Evolutionary conservation across 2,888 invertebrate species (phyloP).

Genomic region (Aporophyla nigra): DNA sequence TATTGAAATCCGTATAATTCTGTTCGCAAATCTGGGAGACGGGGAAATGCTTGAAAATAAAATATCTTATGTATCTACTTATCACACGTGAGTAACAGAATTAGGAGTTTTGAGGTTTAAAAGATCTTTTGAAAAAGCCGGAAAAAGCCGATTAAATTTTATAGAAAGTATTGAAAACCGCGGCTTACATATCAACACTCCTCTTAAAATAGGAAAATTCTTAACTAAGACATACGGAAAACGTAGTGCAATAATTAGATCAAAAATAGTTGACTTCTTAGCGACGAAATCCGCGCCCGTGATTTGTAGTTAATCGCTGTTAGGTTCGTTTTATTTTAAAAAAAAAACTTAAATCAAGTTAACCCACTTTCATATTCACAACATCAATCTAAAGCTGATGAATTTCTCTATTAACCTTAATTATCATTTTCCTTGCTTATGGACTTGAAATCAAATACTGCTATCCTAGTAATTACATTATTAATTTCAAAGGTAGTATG

Average conservation of each 20-base stretch:
- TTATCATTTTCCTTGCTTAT: background rate
- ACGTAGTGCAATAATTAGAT: background rate
- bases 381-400: too few species aligned
- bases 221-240: background rate
- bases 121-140: background rate
- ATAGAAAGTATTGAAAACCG: background rate
- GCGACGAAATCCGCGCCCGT: background rate
- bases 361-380: too few species aligned
- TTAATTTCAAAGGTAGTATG: too few species aligned
- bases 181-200: background rate
- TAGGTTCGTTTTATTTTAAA: background rate
- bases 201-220: background rate
- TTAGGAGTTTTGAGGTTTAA: background rate
- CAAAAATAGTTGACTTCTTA: background rate
- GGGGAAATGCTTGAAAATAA: constrained; percentile 38
- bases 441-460: background rate
- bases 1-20: constrained; percentile 60
- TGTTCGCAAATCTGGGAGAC: constrained; percentile 25
- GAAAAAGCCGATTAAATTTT: too few species aligned
- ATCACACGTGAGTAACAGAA: background rate
- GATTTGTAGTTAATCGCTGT: background rate
- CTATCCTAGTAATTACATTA: too few species aligned
- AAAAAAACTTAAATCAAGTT: background rate
- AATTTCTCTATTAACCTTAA: too few species aligned
- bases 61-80: constrained; percentile 8